A percentile compares a stretch with the other conserved stretches of the same genome.
Evolutionary conservation across 2,113 vertebrate genomes (phyloP).

Genomic region (Geothlypis trichas): DNA sequence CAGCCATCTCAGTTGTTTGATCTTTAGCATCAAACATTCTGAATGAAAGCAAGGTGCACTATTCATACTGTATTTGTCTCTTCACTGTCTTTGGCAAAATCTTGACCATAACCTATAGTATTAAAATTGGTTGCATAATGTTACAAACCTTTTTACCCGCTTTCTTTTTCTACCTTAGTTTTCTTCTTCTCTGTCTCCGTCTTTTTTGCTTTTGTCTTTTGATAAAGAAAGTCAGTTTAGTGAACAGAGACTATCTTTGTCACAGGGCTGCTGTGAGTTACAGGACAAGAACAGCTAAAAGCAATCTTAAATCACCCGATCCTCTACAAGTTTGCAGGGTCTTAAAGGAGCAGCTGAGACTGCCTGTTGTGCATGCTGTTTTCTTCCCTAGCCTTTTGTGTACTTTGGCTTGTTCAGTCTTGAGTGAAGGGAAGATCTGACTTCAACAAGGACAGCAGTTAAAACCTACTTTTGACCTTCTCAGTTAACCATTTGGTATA

Average conservation of each 20-base stretch:
- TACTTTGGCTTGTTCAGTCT: background rate
- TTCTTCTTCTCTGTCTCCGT: background rate
- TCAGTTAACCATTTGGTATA: background rate
- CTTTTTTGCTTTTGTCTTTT: background rate
- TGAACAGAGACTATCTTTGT: background rate
- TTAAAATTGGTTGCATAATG: background rate
- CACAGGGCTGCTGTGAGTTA: background rate
- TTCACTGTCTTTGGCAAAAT: background rate
- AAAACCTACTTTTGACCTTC: conserved; percentile 11
- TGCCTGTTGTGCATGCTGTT: background rate
- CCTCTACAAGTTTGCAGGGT: background rate
- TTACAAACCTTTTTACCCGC: background rate
- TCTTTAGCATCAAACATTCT: background rate
- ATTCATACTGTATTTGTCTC: background rate
- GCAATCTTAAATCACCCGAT: background rate
- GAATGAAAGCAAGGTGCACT: background rate
- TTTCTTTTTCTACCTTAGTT: background rate
- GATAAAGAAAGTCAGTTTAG: background rate
- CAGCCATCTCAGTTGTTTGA: background rate
- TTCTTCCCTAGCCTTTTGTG: background rate
- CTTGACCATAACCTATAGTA: background rate
- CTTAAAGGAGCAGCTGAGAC: background rate
- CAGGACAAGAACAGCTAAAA: background rate
- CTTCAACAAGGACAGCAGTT: background rate
- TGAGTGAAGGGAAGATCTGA: background rate